Percentiles rank a stretch among this genome's conserved stretches.
Conservation (phyloP, 2,888 invertebrate genomes). For the Crocallis elinguaria region DNA sequence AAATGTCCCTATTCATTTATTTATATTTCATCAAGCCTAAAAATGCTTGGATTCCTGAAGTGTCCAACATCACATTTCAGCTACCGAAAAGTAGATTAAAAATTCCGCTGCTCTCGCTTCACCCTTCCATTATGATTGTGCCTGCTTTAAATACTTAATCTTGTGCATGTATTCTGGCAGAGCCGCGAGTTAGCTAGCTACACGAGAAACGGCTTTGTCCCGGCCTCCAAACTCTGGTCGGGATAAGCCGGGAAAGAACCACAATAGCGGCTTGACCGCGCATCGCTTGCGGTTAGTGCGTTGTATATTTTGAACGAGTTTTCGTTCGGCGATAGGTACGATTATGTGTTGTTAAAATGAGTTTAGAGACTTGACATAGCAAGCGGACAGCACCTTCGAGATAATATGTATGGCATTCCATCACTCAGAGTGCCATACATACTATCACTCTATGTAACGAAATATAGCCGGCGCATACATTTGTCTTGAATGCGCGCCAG, state of each 20-base stretch:
- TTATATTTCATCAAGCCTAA: not conserved
- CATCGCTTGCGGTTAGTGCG: constrained; percentile 27
- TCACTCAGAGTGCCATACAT: no score
- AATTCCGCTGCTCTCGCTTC: constrained; percentile 26
- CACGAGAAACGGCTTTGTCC: constrained; percentile 59
- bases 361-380: no score
- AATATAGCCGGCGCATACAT: no score
- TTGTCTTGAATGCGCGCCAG: no score
- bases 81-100: constrained; percentile 26
- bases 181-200: constrained; percentile 52
- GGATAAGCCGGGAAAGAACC: constrained; percentile 55
- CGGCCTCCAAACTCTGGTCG: constrained; percentile 38
- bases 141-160: not conserved
- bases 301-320: constrained; percentile 16
- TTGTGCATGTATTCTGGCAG: constrained; percentile 40
- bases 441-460: no score
- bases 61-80: constrained; percentile 9
- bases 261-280: constrained; percentile 33
- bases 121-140: constrained; percentile 30
- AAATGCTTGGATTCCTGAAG: not conserved
- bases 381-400: no score
- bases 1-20: no score
- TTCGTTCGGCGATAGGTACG: constrained; percentile 10
- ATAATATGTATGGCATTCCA: no score
- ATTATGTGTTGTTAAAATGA: not conserved